phyloP scores from a whole-genome alignment of 2,797 vertebrate species.

The Scyliorhinus canicula region DNA sequence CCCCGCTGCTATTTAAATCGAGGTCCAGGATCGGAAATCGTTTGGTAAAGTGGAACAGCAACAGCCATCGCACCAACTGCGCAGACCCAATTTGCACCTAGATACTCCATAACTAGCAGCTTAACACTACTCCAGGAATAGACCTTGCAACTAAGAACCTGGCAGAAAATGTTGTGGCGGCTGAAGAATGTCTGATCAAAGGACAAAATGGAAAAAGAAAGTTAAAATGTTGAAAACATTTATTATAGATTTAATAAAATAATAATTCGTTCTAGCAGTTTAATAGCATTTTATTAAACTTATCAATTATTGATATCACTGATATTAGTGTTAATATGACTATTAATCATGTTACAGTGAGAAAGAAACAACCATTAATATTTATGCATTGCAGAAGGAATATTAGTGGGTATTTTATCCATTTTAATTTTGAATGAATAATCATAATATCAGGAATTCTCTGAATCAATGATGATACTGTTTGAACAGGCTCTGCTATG shows the following conservation, averaged over 20 bases:
- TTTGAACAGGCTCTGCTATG: background rate
- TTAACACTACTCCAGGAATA: background rate
- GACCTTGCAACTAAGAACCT: background rate
- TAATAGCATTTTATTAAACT: background rate
- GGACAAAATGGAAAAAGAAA: background rate
- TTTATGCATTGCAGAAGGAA: background rate
- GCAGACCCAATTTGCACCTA: too few relatives aligned
- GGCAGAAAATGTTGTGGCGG: background rate
- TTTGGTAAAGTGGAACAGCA: too few relatives aligned
- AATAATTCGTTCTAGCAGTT: background rate
- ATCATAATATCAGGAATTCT: background rate
- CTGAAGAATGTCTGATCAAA: background rate
- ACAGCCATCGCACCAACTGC: too few relatives aligned
- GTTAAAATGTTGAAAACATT: background rate
- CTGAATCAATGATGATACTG: background rate
- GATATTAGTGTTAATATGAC: background rate
- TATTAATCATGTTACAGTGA: background rate
- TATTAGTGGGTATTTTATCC: background rate
- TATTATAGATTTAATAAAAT: background rate
- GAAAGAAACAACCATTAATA: background rate
- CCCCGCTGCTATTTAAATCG: too few relatives aligned
- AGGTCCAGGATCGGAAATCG: too few relatives aligned
- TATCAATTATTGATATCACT: conserved; percentile 22
- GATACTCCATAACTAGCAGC: background rate
- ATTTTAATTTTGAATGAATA: background rate